These are phyloP conservation scores for Clivina fossor DNA, from an alignment of 2,888 invertebrate genomes.

Conservation along the genomic window DNA sequence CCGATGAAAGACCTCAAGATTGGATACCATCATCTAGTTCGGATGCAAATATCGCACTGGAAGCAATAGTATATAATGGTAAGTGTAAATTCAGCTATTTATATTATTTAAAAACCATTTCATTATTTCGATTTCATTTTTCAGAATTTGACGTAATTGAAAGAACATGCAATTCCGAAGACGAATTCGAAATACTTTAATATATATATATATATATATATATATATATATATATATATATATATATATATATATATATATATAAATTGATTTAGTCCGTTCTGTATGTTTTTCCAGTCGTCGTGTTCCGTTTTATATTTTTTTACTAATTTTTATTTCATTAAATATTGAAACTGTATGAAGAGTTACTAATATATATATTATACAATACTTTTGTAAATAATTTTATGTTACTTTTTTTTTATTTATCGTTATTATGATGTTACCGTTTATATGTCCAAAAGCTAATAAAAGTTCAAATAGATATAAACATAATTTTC, in stretches of 20 bases:
- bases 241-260: no score
- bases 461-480: no score
- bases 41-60: slow-evolving; percentile 34
- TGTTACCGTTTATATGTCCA: no score
- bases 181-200: slow-evolving; percentile 82
- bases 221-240: no score
- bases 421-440: no score
- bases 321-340: slow-evolving; percentile 25
- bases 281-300: slow-evolving; percentile 7
- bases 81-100: neutral
- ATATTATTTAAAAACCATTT: neutral
- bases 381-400: slow-evolving; percentile 2
- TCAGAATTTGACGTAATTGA: slow-evolving; percentile 64
- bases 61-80: slow-evolving; percentile 30
- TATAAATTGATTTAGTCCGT: neutral
- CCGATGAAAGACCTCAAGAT: slow-evolving; percentile 72
- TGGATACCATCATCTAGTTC: slow-evolving; percentile 68
- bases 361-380: slow-evolving; percentile 15
- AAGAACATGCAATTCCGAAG: slow-evolving; percentile 71
- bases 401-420: slow-evolving; percentile 1
- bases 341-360: slow-evolving; percentile 25
- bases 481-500: no score
- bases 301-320: slow-evolving; percentile 7
- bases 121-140: slow-evolving; percentile 45
- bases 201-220: no score